Base-by-base conservation (phyloP, 1,140 invertebrate genomes). In the Drosophila triauraria region DNA sequence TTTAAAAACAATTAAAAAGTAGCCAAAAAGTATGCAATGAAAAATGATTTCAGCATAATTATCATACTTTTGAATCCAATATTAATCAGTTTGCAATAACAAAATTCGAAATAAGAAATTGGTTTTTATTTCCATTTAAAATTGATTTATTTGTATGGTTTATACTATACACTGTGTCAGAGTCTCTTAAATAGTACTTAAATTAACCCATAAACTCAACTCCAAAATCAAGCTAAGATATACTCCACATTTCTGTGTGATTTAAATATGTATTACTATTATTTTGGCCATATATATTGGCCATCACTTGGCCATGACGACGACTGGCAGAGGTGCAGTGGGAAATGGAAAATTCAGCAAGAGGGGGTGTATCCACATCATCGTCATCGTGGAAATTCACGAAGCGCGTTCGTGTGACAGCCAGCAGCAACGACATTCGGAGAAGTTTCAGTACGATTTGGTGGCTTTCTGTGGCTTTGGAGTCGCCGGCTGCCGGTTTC, bases 401-500 rank as follows among this genome's bases (percentile, higher is more conserved):
- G 72, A 79, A 61, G 60, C 42, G 17, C 35, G 47, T 64, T 65
- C 75, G 69, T 47, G 42, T 15, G 27, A 57, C 54, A 57, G 53
- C 54, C 54, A 48, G 23, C 61, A 20, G 51, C 53, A 35, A 20
- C 32, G 30, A 42, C 58, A 58, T 35, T 32, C 71, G 53, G 53
- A 58, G 53, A 67, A 75, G 72, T 67, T 69, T 75, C 61, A 27
- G 38, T 54, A 30, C 60, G 63, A 70, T 56, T 82, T 63, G 12
- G 76, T 82, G 50, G 79, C 47, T 56, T 68, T 78, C 48, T 56
- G 43, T 17, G 62, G 62, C 42, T 77, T 70, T 86, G 81, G 65
- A 68, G 70, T 79, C 70, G 60, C 53, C 81, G 72, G 72, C 40
- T 85, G 82, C 68, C 62, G 82, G 79, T 82, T 82, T 87, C 80